Conservation (phyloP, 2,113 vertebrate genomes). For the Lophius piscatorius region DNA sequence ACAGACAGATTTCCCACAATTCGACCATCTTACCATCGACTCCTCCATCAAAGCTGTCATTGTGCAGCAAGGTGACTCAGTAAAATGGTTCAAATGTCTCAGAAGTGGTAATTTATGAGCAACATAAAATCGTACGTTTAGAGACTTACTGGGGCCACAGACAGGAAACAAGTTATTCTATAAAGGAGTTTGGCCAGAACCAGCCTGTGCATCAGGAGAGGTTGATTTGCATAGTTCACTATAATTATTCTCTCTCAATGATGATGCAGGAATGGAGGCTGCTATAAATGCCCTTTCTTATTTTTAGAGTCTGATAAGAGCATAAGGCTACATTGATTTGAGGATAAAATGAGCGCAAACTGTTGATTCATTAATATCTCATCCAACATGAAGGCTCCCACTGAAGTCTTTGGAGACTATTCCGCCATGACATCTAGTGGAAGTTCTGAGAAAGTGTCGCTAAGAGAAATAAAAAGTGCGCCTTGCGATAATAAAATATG, state of each 20-base stretch:
- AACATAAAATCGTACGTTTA: conserved; percentile 17
- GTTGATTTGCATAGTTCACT: conserved; percentile 41
- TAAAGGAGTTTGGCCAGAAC: conserved; percentile 6
- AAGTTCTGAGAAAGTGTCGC: neutral
- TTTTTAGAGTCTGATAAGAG: conserved; percentile 8
- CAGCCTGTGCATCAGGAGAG: conserved; percentile 21
- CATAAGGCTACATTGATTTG: neutral
- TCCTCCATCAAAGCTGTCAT: neutral
- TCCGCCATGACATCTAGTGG: conserved; percentile 67
- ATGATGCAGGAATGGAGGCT: conserved; percentile 1
- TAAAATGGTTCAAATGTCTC: conserved; percentile 23
- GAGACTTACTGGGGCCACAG: conserved; percentile 17
- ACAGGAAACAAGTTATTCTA: neutral
- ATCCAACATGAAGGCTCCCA: neutral
- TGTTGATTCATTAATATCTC: conserved; percentile 4
- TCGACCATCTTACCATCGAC: conserved; percentile 29
- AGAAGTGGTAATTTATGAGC: neutral
- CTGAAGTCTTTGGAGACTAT: neutral
- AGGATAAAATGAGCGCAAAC: conserved; percentile 16
- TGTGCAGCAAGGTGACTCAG: conserved; percentile 12
- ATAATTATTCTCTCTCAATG: conserved; percentile 49
- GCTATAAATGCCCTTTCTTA: conserved; percentile 5
- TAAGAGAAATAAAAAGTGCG: neutral
- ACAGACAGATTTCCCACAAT: conserved; percentile 44
- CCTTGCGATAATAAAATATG: neutral